Conservation (phyloP, 1,140 invertebrate genomes). For the Bombus balteatus region DNA sequence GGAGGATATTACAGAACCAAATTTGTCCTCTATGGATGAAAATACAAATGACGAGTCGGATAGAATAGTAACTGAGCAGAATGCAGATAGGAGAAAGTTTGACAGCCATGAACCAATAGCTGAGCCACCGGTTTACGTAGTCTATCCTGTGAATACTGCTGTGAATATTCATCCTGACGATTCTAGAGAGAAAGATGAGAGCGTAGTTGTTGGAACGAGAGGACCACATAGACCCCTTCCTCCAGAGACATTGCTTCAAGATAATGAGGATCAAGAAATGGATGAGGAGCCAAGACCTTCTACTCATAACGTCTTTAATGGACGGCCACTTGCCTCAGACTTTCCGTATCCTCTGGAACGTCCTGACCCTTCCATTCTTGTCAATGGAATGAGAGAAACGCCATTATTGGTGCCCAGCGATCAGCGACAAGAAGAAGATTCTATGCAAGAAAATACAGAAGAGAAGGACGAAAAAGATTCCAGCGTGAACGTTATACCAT, state of each 20-base stretch:
- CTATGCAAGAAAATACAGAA: conserved; percentile 8
- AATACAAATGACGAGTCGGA: not conserved
- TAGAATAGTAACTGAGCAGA: conserved; percentile 16
- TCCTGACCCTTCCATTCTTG: conserved; percentile 79
- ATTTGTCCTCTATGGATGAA: not conserved
- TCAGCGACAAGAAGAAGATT: conserved; percentile 47
- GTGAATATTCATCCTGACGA: conserved; percentile 81
- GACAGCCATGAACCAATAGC: conserved; percentile 63
- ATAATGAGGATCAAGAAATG: conserved; percentile 66
- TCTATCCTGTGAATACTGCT: conserved; percentile 85
- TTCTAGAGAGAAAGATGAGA: conserved; percentile 80
- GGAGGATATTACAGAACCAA: conserved; percentile 48
- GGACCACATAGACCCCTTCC: conserved; percentile 84
- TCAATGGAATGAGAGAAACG: conserved; percentile 72
- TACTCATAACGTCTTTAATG: conserved; percentile 27
- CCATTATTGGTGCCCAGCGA: conserved; percentile 78
- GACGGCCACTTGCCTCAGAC: conserved; percentile 80
- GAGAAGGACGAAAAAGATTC: conserved; percentile 58
- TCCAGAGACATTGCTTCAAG: conserved; percentile 80
- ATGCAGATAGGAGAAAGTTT: conserved; percentile 63
- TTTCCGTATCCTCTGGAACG: conserved; percentile 86
- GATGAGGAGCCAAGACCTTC: conserved; percentile 16
- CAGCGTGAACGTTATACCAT: conserved; percentile 81
- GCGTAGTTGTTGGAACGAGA: conserved; percentile 84
- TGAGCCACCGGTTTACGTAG: conserved; percentile 85